These are phyloP conservation scores for Malurus leucopterus DNA, from an alignment of 2,797 vertebrate genomes.

Conservation along the genomic window DNA sequence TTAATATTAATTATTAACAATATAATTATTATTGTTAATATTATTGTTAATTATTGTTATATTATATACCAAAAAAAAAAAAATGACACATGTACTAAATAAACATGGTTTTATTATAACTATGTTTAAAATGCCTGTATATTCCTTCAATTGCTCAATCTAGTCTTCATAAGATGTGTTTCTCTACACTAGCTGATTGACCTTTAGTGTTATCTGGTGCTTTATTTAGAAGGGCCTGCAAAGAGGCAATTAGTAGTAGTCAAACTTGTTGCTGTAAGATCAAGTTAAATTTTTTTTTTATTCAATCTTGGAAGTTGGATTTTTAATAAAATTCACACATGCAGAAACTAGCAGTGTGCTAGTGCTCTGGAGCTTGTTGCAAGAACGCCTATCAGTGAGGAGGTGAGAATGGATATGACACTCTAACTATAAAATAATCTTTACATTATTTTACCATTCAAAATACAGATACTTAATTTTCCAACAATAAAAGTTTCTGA, in stretches of 20 bases:
- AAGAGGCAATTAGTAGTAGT: neutral
- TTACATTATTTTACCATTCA: neutral
- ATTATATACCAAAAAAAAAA: neutral
- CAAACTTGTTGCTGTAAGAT: conserved; percentile 12
- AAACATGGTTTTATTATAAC: neutral
- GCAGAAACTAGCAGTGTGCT: neutral
- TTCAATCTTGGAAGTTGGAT: neutral
- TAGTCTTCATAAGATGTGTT: neutral
- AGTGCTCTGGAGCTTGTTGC: neutral
- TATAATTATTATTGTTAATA: no score
- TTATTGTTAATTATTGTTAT: no score
- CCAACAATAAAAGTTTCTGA: neutral
- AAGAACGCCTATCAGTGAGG: neutral
- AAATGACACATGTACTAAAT: neutral
- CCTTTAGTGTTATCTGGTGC: neutral
- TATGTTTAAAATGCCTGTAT: neutral
- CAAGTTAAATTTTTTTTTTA: conserved; percentile 21
- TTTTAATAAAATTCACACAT: neutral
- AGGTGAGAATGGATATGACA: neutral
- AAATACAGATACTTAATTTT: neutral
- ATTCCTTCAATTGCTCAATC: neutral
- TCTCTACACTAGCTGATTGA: neutral
- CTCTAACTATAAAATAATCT: neutral
- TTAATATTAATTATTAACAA: no score
- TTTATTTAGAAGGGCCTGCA: neutral